Percentiles rank a stretch among this genome's conserved stretches.
Conservation (phyloP, 2,888 invertebrate genomes). For the Eupithecia tripunctaria region DNA sequence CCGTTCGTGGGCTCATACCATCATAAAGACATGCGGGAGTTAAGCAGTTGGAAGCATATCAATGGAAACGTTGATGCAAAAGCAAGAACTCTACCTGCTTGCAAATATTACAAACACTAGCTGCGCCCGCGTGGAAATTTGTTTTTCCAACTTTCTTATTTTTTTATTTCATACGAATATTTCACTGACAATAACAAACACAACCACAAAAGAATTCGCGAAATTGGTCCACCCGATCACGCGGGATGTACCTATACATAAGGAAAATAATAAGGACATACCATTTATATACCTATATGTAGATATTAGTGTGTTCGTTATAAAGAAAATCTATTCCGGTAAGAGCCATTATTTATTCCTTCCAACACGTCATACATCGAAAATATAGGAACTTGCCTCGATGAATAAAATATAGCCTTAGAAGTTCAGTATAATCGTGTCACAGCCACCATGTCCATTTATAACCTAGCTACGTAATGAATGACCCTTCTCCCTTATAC, state of each 20-base stretch:
- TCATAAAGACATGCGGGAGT: slow-evolving; percentile 11
- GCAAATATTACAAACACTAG: not conserved
- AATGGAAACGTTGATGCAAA: not conserved
- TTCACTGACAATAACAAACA: too few relatives aligned
- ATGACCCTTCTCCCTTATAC: not conserved
- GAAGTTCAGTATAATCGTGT: slow-evolving; percentile 3
- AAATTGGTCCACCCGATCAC: too few relatives aligned
- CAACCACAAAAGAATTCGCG: too few relatives aligned
- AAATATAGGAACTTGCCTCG: not conserved
- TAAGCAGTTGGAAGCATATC: not conserved
- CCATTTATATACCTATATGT: too few relatives aligned
- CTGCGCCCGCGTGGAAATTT: too few relatives aligned
- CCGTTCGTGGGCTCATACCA: slow-evolving; percentile 17
- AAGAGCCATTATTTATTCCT: not conserved
- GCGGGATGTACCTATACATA: too few relatives aligned
- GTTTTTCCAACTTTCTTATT: too few relatives aligned
- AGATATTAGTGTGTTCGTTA: not conserved
- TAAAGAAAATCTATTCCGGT: slow-evolving; percentile 3
- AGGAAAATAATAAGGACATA: too few relatives aligned
- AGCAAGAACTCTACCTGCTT: not conserved
- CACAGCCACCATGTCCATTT: not conserved
- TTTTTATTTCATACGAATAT: too few relatives aligned
- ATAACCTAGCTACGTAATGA: not conserved
- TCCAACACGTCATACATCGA: not conserved
- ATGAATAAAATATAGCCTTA: slow-evolving; percentile 1